Percentiles rank a stretch among this genome's conserved stretches.
Evolutionary conservation across 2,113 vertebrate species (phyloP).

Genomic region (Coreoperca whiteheadi): DNA sequence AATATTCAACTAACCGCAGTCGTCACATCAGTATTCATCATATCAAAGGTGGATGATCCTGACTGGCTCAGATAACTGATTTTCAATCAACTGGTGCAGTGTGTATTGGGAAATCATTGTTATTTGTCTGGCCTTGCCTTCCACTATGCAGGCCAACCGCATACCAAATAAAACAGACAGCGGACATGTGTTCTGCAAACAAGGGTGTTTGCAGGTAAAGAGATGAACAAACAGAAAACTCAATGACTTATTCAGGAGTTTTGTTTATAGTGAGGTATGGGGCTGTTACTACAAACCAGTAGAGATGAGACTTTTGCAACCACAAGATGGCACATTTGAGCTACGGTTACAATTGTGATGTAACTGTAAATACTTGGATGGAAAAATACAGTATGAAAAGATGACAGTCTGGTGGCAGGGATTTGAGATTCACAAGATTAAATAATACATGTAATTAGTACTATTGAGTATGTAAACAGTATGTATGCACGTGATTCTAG

Average conservation of each 20-base stretch:
- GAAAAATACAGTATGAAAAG: constrained; percentile 10
- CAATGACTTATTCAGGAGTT: neutral
- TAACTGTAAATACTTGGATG: neutral
- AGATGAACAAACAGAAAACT: neutral
- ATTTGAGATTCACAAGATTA: constrained; percentile 9
- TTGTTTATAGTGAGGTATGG: neutral
- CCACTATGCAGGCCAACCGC: neutral
- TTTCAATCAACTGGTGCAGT: constrained; percentile 19
- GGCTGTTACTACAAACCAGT: neutral
- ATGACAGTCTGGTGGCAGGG: neutral
- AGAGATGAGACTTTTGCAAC: neutral
- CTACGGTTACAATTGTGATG: constrained; percentile 10
- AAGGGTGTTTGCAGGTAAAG: neutral
- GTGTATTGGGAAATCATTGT: constrained; percentile 20
- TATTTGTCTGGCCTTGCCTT: neutral
- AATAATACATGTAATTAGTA: neutral
- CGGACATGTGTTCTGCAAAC: neutral
- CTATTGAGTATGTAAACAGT: neutral
- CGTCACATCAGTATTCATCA: constrained; percentile 32
- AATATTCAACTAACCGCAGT: constrained; percentile 27
- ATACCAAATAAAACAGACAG: neutral
- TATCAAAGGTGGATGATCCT: neutral
- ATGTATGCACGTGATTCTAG: neutral
- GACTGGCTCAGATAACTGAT: constrained; percentile 7
- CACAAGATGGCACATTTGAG: constrained; percentile 74